Base-by-base conservation (phyloP, 1,140 invertebrate species). In the Saxidomus purpurata region DNA sequence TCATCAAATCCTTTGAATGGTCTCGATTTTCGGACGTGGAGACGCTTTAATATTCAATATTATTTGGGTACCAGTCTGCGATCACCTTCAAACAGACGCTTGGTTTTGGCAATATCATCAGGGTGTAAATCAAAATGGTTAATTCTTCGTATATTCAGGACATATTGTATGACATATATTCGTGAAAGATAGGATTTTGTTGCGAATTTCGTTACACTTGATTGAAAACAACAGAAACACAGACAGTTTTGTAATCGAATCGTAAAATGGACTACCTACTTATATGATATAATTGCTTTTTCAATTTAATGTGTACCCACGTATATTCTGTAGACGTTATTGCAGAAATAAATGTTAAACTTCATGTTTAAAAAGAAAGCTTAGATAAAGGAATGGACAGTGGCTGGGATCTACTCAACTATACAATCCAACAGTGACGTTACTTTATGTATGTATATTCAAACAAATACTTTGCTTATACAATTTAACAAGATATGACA, bases 1-100 rank as follows among this genome's bases (percentile, higher is more conserved):
- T 19, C 28, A 71, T 3, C 2, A 36, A 71, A 4, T 71, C 31
- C 34, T 71, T 67, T 71, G 67, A 71, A 71, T 40, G 67, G 34
- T 36, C 0, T 71, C 15, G 1, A 71, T 71, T 71, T 59, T 71
- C 34, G 34, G 22, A 38, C 67, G 67, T 71, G 67, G 17, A 38
- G 67, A 71, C 67, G 67, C 67, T 71, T 71, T 71, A 71, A 36
- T 71, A 63, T 63, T 63, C 59, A 28, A 63, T 63, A 63, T 19
- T 63, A 22, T 63, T 63, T 28, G 59, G 59, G 59, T n/a, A 63
- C 59, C 59, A 63, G 59, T 63, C 59, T 28, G n/a, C 59, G 28
- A 63, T 63, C 59, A 28, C 59, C 25, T 28, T 28, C 59, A n/a
- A 22, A n/a, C 59, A 63, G 59, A 28, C 59, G 59, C 59, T 63